Conservation (phyloP, 2,888 invertebrate species). For the Morinoia aosen region DNA sequence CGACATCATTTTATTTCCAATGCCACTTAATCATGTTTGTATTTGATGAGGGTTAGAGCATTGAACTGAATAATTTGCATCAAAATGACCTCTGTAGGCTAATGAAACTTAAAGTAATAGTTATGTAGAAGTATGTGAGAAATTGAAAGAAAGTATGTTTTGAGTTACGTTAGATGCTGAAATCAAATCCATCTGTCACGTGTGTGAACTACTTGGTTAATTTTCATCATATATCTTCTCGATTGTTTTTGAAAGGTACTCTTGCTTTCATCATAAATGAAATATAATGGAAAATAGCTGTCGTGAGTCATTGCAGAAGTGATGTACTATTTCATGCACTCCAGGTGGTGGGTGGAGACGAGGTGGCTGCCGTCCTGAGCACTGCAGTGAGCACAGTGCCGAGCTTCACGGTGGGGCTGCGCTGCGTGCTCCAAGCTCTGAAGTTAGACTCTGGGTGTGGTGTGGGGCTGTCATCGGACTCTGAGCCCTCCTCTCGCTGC, state of each 20-base stretch:
- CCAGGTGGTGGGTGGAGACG: conserved; percentile 50
- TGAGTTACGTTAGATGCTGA: too few species aligned
- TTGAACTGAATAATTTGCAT: background rate
- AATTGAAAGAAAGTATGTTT: too few species aligned
- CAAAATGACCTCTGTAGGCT: background rate
- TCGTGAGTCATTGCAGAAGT: too few species aligned
- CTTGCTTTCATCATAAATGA: too few species aligned
- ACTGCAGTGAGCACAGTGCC: conserved; percentile 57
- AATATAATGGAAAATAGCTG: too few species aligned
- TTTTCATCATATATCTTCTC: too few species aligned
- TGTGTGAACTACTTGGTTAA: too few species aligned
- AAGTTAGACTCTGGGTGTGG: conserved; percentile 76
- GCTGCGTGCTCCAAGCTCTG: conserved; percentile 76
- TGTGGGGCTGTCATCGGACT: conserved; percentile 65
- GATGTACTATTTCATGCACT: background rate
- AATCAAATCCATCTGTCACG: too few species aligned
- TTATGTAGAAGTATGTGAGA: too few species aligned
- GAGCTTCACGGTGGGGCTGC: conserved; percentile 59
- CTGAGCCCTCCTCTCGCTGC: conserved; percentile 71
- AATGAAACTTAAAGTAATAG: too few species aligned
- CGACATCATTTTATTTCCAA: background rate
- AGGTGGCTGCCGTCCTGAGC: conserved; percentile 22
- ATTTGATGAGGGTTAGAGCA: background rate
- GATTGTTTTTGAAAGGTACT: too few species aligned
- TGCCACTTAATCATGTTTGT: background rate